These are phyloP conservation scores for Euschistus heros DNA, from an alignment of 1,140 invertebrate genomes.

Conservation along the genomic window DNA sequence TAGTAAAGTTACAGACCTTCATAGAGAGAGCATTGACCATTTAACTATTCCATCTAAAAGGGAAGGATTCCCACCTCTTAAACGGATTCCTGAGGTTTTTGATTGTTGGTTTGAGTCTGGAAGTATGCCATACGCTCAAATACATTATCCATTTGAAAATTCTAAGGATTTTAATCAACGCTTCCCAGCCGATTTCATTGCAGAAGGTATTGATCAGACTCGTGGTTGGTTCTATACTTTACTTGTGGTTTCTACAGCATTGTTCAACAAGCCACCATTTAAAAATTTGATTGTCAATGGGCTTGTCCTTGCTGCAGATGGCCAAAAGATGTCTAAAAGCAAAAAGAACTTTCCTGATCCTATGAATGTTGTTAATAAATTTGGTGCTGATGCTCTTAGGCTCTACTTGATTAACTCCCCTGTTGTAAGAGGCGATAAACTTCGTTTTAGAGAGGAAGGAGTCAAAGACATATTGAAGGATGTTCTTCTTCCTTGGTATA, in stretches of 20 bases:
- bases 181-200: constrained; percentile 99
- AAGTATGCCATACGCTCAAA: constrained; percentile 97
- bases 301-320: constrained; percentile 87
- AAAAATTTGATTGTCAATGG: constrained; percentile 97
- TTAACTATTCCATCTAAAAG: constrained; percentile 85
- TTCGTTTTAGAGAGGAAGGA: constrained; percentile 94
- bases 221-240: constrained; percentile 95
- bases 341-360: constrained; percentile 99
- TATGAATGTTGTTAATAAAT: constrained; percentile 63
- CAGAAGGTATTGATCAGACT: constrained; percentile 98
- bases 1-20: constrained; percentile 74
- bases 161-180: constrained; percentile 81
- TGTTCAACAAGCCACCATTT: constrained; percentile 95
- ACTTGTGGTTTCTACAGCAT: constrained; percentile 85
- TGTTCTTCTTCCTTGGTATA: constrained; percentile 97
- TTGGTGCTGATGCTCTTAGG: constrained; percentile 92
- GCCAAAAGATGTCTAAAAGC: constrained; percentile 98
- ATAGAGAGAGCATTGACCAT: constrained; percentile 88
- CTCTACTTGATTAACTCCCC: constrained; percentile 97
- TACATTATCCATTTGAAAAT: constrained; percentile 94
- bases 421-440: constrained; percentile 91
- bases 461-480: constrained; percentile 94
- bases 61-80: constrained; percentile 69
- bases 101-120: constrained; percentile 99
- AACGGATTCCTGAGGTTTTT: constrained; percentile 88